phyloP scores from a whole-genome alignment of 1,140 invertebrate genomes.

The Ceratina calcarata region DNA sequence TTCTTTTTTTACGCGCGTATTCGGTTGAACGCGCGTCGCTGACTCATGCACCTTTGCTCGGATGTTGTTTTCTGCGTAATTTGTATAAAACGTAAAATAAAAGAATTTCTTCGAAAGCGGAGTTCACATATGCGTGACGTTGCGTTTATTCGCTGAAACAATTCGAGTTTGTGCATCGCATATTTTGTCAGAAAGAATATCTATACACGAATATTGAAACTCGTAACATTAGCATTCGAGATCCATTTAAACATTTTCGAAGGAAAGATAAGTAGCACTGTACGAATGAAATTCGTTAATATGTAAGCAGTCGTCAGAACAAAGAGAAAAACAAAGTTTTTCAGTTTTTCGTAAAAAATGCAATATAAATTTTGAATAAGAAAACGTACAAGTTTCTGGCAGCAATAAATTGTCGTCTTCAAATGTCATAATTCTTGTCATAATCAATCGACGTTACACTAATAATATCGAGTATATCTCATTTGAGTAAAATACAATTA shows the following conservation, averaged over 20 bases:
- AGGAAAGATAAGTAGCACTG: not conserved
- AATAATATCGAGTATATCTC: constrained; percentile 33
- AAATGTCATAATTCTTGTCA: not conserved
- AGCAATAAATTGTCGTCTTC: constrained; percentile 3
- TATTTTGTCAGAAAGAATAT: not conserved
- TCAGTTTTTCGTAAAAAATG: not conserved
- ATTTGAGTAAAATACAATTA: constrained; percentile 30
- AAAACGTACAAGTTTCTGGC: not conserved
- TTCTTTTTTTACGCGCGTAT: constrained; percentile 21
- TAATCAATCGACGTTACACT: constrained; percentile 35
- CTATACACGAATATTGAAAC: no score
- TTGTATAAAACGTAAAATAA: not conserved
- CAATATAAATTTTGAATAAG: not conserved
- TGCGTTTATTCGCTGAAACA: not conserved
- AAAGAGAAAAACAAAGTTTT: not conserved
- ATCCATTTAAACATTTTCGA: not conserved
- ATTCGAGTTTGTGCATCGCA: not conserved
- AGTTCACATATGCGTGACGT: not conserved
- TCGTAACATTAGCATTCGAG: not conserved
- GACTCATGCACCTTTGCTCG: constrained; percentile 27
- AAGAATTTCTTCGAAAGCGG: constrained; percentile 3
- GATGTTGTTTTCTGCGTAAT: constrained; percentile 26
- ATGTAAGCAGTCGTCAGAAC: not conserved
- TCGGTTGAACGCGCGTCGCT: constrained; percentile 39
- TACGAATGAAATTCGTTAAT: not conserved